phyloP scores from a whole-genome alignment of 2,797 vertebrate species.

The Sphenodon punctatus region DNA sequence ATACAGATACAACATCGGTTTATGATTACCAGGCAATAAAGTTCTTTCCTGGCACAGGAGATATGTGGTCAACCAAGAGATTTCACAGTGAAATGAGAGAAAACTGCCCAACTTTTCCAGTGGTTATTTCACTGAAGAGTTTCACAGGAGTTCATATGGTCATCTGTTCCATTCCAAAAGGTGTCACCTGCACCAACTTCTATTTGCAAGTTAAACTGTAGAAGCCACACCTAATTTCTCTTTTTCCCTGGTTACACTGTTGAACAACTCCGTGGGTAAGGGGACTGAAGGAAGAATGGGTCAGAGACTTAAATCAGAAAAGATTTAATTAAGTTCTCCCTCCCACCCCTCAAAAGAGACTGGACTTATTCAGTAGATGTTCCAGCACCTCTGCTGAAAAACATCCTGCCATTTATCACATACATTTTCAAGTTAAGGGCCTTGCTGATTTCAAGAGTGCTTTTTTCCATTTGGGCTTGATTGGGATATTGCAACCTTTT shows the following conservation, averaged over 20 bases:
- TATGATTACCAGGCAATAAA: background rate
- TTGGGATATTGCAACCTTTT: background rate
- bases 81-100: background rate
- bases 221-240: background rate
- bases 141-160: background rate
- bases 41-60: background rate
- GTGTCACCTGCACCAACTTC: no score
- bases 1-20: background rate
- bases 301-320: background rate
- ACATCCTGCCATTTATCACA: background rate
- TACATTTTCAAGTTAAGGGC: background rate
- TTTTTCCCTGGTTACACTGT: background rate
- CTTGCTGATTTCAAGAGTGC: background rate
- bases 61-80: background rate
- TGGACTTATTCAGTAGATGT: background rate
- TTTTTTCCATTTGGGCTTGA: background rate
- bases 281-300: background rate
- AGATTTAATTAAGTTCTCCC: background rate
- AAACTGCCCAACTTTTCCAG: background rate
- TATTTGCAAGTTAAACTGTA: no score
- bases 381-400: background rate
- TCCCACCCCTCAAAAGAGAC: constrained; percentile 23
- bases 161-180: background rate
- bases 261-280: background rate
- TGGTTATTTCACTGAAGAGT: background rate